Percentiles rank a stretch among this genome's conserved stretches.
phyloP scores from a whole-genome alignment of 2,797 vertebrate genomes.

The Cuniculus paca region DNA sequence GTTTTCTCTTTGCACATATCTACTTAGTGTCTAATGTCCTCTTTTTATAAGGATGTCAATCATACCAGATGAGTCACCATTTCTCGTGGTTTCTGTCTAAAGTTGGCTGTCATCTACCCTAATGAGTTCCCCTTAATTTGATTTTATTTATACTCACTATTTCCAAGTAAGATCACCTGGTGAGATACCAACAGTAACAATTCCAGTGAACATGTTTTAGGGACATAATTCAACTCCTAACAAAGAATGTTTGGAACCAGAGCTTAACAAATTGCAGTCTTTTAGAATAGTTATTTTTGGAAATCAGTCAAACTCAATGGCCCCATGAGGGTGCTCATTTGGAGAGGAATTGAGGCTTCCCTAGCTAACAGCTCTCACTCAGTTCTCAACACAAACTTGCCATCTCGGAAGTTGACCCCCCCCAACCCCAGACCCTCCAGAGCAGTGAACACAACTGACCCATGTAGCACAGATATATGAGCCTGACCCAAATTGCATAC shows the following conservation, averaged over 20 bases:
- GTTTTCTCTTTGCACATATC: fast-evolving
- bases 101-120: no score
- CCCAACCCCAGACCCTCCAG: fast-evolving
- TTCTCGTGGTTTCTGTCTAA: no score
- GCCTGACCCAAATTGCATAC: background rate
- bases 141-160: background rate
- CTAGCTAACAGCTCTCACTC: background rate
- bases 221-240: background rate
- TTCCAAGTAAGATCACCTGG: background rate
- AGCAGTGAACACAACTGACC: no score
- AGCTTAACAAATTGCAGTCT: background rate
- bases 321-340: fast-evolving
- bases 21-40: background rate
- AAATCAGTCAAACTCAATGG: background rate
- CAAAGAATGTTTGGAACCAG: fast-evolving
- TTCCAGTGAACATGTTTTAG: no score
- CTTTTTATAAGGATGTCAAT: background rate
- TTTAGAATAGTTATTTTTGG: background rate
- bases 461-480: fast-evolving
- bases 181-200: background rate
- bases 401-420: background rate
- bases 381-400: background rate
- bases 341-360: background rate
- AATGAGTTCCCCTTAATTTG: background rate
- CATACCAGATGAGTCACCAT: no score